These are phyloP conservation scores for Luffia ferchaultella DNA, from an alignment of 2,888 invertebrate genomes.

Conservation along the genomic window DNA sequence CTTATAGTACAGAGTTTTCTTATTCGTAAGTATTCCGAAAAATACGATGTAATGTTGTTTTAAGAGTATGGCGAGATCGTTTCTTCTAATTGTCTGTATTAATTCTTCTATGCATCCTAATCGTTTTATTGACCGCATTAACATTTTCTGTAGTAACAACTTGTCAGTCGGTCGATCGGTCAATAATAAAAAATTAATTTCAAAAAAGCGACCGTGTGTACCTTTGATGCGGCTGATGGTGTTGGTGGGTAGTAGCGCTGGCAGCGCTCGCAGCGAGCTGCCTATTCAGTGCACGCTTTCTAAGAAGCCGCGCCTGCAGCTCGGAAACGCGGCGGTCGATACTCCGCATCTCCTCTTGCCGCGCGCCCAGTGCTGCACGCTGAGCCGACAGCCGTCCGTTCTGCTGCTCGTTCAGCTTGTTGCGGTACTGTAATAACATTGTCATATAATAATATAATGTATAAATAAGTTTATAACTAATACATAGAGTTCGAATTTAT, in stretches of 20 bases:
- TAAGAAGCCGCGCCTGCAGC: slow-evolving; percentile 88
- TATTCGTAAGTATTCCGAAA: no score
- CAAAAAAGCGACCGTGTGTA: no score
- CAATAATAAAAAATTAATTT: no score
- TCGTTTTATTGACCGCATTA: no score
- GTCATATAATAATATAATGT: neutral
- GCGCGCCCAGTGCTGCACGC: slow-evolving; percentile 84
- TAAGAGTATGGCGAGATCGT: no score
- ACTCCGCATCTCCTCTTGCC: slow-evolving; percentile 90
- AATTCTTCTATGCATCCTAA: no score
- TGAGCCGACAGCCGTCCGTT: slow-evolving; percentile 90
- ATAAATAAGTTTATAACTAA: neutral
- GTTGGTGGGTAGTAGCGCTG: slow-evolving; percentile 33
- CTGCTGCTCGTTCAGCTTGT: slow-evolving; percentile 95
- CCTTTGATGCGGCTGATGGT: slow-evolving; percentile 45
- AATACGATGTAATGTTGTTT: no score
- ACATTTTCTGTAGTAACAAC: no score
- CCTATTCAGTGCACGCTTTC: slow-evolving; percentile 86
- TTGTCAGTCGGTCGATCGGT: no score
- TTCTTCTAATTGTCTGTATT: no score
- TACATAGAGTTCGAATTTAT: neutral
- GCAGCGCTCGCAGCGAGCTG: slow-evolving; percentile 58
- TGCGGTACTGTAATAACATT: slow-evolving; percentile 80
- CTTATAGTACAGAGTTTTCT: no score
- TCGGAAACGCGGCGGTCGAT: slow-evolving; percentile 95